Evolutionary conservation across 2,113 vertebrate species (phyloP).

Genomic region (Zosterops lateralis): DNA sequence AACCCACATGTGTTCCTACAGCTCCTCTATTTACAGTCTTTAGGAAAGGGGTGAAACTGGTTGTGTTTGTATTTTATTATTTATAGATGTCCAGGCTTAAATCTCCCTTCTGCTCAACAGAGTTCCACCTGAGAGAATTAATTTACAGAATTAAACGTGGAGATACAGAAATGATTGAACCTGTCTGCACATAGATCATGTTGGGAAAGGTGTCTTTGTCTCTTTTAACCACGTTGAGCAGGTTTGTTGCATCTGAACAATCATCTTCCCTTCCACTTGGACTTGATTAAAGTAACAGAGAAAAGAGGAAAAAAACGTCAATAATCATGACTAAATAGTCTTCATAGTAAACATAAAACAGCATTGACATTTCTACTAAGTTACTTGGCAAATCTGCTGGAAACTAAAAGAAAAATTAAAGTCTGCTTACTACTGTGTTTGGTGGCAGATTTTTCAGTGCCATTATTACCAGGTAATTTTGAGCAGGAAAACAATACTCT

Average conservation of each 20-base stretch:
- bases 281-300: not conserved
- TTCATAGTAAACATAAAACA: not conserved
- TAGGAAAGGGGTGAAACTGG: not conserved
- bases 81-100: not conserved
- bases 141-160: not conserved
- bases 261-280: not conserved
- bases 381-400: not conserved
- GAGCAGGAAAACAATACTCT: not conserved
- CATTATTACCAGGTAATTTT: not conserved
- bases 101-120: not conserved
- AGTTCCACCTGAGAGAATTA: not conserved
- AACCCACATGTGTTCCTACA: accelerated
- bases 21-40: not conserved
- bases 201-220: not conserved
- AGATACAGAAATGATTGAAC: not conserved
- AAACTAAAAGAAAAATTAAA: not conserved
- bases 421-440: not conserved
- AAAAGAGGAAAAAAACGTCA: not conserved
- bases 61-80: not conserved
- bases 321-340: not conserved
- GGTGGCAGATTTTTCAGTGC: not conserved
- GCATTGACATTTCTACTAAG: not conserved
- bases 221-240: not conserved
- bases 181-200: not conserved
- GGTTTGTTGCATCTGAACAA: not conserved